Percentiles rank a stretch among this genome's conserved stretches.
These are phyloP conservation scores for Tinamus major DNA, from an alignment of 2,797 vertebrate species.

Conservation along the genomic window DNA sequence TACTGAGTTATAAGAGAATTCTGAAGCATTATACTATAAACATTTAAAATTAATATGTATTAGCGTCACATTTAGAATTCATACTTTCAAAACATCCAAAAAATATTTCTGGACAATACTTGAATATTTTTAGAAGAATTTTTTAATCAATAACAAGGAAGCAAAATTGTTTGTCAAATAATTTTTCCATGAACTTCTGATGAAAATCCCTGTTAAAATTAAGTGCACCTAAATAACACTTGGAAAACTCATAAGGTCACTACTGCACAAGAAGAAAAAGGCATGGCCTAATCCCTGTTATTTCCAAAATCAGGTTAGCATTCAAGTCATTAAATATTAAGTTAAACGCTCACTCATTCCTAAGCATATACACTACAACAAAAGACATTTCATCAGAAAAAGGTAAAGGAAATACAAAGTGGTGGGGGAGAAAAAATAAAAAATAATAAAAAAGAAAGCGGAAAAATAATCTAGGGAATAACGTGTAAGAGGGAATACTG, in stretches of 20 bases:
- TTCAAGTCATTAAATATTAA: neutral
- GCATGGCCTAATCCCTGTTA: neutral
- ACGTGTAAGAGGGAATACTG: neutral
- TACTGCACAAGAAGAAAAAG: neutral
- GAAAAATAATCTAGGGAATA: neutral
- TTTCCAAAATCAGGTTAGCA: neutral
- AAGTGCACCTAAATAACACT: neutral
- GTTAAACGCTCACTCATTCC: too few relatives aligned
- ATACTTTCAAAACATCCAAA: neutral
- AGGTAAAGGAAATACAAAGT: neutral
- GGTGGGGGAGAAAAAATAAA: neutral
- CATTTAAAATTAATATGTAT: neutral
- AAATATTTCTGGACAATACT: neutral
- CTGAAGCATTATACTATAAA: fast-evolving
- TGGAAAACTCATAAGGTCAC: neutral
- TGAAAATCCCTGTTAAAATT: neutral
- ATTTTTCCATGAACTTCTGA: neutral
- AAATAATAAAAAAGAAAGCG: too few relatives aligned
- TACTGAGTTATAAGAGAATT: neutral
- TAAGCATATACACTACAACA: too few relatives aligned
- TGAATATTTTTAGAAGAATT: neutral
- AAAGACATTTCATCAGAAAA: neutral
- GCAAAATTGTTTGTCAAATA: neutral
- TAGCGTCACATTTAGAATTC: neutral
- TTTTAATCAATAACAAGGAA: neutral